phyloP scores from a whole-genome alignment of 1,140 invertebrate genomes.

The Cherax quadricarinatus region DNA sequence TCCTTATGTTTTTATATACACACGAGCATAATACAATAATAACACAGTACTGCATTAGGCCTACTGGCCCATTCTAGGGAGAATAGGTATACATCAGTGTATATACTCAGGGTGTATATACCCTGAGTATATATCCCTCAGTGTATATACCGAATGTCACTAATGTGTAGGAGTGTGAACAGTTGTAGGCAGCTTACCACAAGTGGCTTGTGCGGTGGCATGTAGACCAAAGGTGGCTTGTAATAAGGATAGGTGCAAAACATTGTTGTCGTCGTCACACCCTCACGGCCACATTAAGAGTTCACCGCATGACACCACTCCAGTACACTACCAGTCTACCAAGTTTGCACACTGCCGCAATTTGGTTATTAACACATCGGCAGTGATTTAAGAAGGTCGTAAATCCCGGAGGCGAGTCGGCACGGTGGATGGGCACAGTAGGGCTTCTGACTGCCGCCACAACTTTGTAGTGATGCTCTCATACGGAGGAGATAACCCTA shows the following conservation, averaged over 20 bases:
- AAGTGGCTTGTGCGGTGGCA: slow-evolving; percentile 55
- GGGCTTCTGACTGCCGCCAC: slow-evolving; percentile 53
- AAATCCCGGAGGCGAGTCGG: slow-evolving; percentile 43
- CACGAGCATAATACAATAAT: too few species aligned
- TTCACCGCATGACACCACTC: slow-evolving; percentile 40
- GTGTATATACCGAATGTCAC: too few species aligned
- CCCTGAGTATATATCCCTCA: too few species aligned
- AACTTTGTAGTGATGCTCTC: slow-evolving; percentile 65
- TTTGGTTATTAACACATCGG: slow-evolving; percentile 36
- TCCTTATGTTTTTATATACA: too few species aligned
- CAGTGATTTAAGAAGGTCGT: slow-evolving; percentile 29
- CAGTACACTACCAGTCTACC: not conserved
- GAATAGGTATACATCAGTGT: too few species aligned
- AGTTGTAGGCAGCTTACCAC: slow-evolving; percentile 31
- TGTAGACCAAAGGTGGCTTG: slow-evolving; percentile 62
- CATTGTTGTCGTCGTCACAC: slow-evolving; percentile 25
- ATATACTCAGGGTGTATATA: too few species aligned
- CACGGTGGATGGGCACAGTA: slow-evolving; percentile 16
- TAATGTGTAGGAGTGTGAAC: not conserved
- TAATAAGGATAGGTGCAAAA: slow-evolving; percentile 63
- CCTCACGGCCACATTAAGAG: slow-evolving; percentile 5
- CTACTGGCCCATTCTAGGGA: too few species aligned
- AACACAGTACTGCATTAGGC: too few species aligned
- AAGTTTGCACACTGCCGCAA: not conserved
- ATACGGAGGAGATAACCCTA: slow-evolving; percentile 60